Conservation (phyloP, 1,140 invertebrate genomes). For the Berghia stephanieae region DNA sequence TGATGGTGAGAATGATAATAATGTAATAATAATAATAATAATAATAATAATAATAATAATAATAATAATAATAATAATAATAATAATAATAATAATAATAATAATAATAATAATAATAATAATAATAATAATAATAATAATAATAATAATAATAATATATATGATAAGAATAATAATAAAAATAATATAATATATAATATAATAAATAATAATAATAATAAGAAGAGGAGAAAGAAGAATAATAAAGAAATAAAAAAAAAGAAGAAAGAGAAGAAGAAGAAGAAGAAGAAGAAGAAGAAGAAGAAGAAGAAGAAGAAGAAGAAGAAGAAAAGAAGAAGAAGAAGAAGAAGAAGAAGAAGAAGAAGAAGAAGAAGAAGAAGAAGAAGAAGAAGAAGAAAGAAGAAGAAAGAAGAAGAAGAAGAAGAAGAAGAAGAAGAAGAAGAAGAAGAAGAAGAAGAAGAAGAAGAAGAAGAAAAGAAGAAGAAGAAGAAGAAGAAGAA, state of each 20-base stretch:
- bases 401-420: not conserved
- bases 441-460: not conserved
- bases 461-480: not conserved
- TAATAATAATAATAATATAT: no score
- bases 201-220: no score
- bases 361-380: not conserved
- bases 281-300: not conserved
- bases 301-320: conserved; percentile 20
- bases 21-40: no score
- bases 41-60: no score
- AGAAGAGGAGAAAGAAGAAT: not conserved
- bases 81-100: no score
- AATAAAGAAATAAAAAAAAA: not conserved
- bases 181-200: no score
- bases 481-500: not conserved
- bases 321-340: not conserved
- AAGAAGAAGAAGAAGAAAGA: not conserved
- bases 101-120: no score
- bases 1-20: no score
- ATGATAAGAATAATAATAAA: no score
- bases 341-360: not conserved
- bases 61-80: no score
- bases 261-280: not conserved
- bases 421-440: not conserved
- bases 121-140: no score